phyloP scores from a whole-genome alignment of 2,888 invertebrate species.

The Cremastobaeus sp. region DNA sequence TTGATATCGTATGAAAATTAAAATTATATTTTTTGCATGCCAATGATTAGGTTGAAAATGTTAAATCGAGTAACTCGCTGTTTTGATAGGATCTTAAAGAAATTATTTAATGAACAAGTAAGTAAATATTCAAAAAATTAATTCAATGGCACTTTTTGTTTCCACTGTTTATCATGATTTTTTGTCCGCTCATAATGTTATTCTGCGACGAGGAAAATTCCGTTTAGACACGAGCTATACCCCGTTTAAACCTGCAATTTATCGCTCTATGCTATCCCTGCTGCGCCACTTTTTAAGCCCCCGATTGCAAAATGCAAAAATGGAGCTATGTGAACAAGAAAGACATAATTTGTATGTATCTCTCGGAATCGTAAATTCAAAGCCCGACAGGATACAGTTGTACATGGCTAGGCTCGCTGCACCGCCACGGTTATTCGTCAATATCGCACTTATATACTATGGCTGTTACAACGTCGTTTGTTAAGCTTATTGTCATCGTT shows the following conservation, averaged over 20 bases:
- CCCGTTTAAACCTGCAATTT: constrained; percentile 48
- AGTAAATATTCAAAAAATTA: no score
- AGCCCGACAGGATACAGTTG: constrained; percentile 44
- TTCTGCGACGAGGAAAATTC: constrained; percentile 43
- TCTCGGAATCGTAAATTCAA: constrained; percentile 56
- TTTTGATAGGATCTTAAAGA: no score
- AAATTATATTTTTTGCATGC: no score
- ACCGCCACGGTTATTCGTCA: constrained; percentile 37
- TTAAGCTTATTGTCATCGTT: constrained; percentile 26
- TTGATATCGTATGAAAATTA: not conserved
- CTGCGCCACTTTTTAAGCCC: constrained; percentile 28
- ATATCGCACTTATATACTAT: constrained; percentile 32
- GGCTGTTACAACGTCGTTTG: constrained; percentile 31
- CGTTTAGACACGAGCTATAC: constrained; percentile 23
- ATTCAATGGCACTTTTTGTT: constrained; percentile 32
- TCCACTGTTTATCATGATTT: constrained; percentile 29
- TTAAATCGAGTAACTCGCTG: not conserved
- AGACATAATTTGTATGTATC: constrained; percentile 63
- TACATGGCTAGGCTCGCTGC: constrained; percentile 11
- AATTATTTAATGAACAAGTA: no score
- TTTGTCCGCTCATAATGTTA: constrained; percentile 35
- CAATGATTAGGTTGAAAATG: not conserved
- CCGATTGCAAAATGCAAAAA: constrained; percentile 55
- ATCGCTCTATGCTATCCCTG: constrained; percentile 35
- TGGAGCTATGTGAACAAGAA: constrained; percentile 55